Base-by-base conservation (phyloP, 2,888 invertebrate genomes). In the Xestoiulus laeticollis region DNA sequence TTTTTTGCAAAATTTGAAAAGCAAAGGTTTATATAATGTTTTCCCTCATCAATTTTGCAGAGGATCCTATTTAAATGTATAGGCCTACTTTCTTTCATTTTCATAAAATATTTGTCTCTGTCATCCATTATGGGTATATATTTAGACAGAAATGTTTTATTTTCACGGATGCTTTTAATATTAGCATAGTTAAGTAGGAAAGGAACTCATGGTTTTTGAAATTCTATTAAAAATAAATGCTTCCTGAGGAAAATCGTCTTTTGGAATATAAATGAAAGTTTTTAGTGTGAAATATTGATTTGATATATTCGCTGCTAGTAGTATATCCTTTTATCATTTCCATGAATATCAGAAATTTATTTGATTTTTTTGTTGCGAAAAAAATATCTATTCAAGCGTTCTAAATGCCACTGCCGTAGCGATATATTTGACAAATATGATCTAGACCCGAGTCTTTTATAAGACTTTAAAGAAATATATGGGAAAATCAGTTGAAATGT, bases 131-230 rank as follows among this genome's bases (percentile, higher is more conserved):
- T 12, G 68, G 53, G 22, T n/a, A 3, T 22, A 5, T 5, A n/a
- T 68, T 68, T 68, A 12, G 22, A 22, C 22, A 22, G 26, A 26
- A 53, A 22, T 26, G 10, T 68, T 68, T 68, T 68, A 68, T 68
- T 68, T 68, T 68, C 68, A 68, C 68, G 22, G 68, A 22, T 26
- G 68, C 68, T 68, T 68, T 22, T 68, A 59, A 59, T 68, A 68
- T 68, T 68, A 68, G 0, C 68, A 22, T 26, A 10, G 22, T 8
- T 68, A 22, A 68, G 68, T 68, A 22, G 68, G 6, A 68, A 68
- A 22, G 26, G 26, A 26, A 26, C 6, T 68, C 68, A 26, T 22
- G 26, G 68, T 6, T 48, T 68, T 68, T 68, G 68, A 68, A 5
- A 68, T 22, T n/a, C 68, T 68, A 68, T 68, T 68, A 48, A 68